Conservation (phyloP, 2,888 invertebrate species). For the Fragum whitleyi region DNA sequence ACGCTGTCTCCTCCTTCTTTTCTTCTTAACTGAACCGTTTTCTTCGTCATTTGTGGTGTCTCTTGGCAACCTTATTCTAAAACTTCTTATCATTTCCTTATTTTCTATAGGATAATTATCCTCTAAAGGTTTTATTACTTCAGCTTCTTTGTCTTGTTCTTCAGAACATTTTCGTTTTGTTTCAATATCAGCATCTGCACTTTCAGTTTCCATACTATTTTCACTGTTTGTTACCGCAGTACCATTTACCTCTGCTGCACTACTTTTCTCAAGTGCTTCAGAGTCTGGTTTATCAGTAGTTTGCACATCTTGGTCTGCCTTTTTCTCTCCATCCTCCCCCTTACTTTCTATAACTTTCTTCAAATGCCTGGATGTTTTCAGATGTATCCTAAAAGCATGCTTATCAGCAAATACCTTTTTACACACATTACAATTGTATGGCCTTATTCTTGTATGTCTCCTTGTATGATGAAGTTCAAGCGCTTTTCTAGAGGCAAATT, state of each 20-base stretch:
- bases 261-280: neutral
- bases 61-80: neutral
- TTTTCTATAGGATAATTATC: neutral
- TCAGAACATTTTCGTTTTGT: neutral
- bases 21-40: conserved; percentile 8
- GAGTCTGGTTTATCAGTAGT: neutral
- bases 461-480: conserved; percentile 51
- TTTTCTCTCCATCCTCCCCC: neutral
- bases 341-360: conserved; percentile 13
- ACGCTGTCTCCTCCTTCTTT: conserved; percentile 1
- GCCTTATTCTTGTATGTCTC: conserved; percentile 32
- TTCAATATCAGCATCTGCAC: neutral
- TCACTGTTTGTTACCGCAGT: neutral
- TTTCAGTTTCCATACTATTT: neutral
- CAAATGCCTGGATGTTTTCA: conserved; percentile 29
- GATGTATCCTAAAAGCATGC: conserved; percentile 29
- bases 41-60: neutral
- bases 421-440: conserved; percentile 49
- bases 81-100: too few relatives aligned
- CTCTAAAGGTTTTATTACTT: neutral
- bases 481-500: conserved; percentile 60
- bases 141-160: neutral
- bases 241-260: neutral
- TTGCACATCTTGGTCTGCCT: neutral
- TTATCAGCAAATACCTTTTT: conserved; percentile 33